A percentile compares a stretch with the other conserved stretches of the same genome.
Conservation (phyloP, 1,140 invertebrate genomes). For the Caenorhabditis remanei region DNA sequence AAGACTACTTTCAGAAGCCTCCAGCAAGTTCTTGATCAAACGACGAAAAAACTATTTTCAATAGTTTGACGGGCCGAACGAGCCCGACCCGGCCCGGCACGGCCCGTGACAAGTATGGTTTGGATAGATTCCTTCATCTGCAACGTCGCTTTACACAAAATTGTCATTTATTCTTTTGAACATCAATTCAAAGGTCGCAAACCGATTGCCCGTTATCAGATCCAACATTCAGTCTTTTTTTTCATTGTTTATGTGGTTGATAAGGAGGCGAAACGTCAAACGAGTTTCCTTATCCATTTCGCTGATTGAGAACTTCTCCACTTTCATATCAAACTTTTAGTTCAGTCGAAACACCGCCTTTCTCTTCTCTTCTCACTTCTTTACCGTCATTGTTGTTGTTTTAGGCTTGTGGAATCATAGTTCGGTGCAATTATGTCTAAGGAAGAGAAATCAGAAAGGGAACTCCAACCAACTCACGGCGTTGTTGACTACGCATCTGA, state of each 20-base stretch:
- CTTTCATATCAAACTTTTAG: too few species aligned
- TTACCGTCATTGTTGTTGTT: neutral
- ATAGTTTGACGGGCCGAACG: too few species aligned
- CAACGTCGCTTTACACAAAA: neutral
- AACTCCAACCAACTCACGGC: neutral
- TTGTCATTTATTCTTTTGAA: neutral
- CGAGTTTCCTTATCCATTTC: too few species aligned
- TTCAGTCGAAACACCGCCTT: too few species aligned
- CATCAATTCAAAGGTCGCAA: neutral
- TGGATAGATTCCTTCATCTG: too few species aligned
- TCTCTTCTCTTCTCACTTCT: neutral
- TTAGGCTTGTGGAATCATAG: neutral
- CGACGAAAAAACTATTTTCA: too few species aligned
- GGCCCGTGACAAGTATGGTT: too few species aligned
- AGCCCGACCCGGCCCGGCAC: too few species aligned
- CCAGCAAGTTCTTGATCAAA: too few species aligned
- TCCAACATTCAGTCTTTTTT: neutral
- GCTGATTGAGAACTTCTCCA: too few species aligned
- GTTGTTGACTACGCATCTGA: neutral
- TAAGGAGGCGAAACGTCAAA: neutral
- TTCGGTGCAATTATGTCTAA: too few species aligned
- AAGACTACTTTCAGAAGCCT: too few species aligned
- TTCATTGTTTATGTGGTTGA: neutral
- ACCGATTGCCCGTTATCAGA: neutral
- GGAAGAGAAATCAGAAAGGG: neutral